Percentiles rank a stretch among this genome's conserved stretches.
phyloP scores from a whole-genome alignment of 2,797 vertebrate genomes.

The Selene dorsalis region DNA sequence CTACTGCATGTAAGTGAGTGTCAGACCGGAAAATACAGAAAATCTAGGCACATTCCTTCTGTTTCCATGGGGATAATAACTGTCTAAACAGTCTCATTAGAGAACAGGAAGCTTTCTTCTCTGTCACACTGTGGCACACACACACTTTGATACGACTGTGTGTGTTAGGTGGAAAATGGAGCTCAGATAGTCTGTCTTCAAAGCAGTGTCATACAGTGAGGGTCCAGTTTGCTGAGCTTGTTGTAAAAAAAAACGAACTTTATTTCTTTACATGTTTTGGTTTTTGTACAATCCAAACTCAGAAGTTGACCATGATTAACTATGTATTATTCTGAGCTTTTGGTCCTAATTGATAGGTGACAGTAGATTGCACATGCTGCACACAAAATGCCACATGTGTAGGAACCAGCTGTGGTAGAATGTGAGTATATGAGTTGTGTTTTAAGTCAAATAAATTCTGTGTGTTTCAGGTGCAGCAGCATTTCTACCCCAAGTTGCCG shows the following conservation, averaged over 20 bases:
- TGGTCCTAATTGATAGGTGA: no score
- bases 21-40: constrained; percentile 50
- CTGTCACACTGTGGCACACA: constrained; percentile 45
- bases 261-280: no score
- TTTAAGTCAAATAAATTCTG: constrained; percentile 31
- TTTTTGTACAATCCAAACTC: constrained; percentile 28
- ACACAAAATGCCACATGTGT: constrained; percentile 10
- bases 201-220: background rate
- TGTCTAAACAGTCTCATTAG: constrained; percentile 72
- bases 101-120: constrained; percentile 50
- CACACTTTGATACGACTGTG: constrained; percentile 1
- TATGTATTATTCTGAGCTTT: constrained; percentile 11
- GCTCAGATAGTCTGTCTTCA: constrained; percentile 22
- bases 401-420: constrained; percentile 35
- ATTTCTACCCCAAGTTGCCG: constrained; percentile 38
- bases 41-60: constrained; percentile 66
- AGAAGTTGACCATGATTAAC: constrained; percentile 32
- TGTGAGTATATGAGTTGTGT: constrained; percentile 15
- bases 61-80: constrained; percentile 65
- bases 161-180: constrained; percentile 18
- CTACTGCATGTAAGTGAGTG: background rate
- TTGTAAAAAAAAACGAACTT: no score
- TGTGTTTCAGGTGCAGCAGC: constrained; percentile 70
- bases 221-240: background rate
- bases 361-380: constrained; percentile 16